Conservation (phyloP, 2,113 vertebrate genomes). For the Perognathus longimembris region DNA sequence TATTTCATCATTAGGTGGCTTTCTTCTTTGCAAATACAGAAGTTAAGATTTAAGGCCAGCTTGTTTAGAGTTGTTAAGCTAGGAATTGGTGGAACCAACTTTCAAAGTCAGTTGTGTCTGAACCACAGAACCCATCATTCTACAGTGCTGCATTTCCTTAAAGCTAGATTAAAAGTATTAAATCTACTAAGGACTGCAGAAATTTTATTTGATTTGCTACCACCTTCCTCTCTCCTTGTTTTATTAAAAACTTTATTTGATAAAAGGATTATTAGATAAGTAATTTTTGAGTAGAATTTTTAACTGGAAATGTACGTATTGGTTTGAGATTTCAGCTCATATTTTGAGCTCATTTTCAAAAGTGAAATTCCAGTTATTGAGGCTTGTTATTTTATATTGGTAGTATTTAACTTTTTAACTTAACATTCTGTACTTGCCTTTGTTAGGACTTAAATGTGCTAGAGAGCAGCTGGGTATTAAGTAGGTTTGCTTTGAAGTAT, state of each 20-base stretch:
- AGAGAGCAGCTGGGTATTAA: neutral
- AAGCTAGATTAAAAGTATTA: neutral
- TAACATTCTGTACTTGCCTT: neutral
- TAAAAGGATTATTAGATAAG: neutral
- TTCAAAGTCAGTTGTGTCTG: neutral
- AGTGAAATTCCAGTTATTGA: neutral
- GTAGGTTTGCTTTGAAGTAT: conserved; percentile 5
- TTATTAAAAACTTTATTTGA: neutral
- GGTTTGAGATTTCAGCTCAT: conserved; percentile 5
- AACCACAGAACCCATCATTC: neutral
- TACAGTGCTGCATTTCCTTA: neutral
- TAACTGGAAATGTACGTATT: neutral
- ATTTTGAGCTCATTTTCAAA: conserved; percentile 54
- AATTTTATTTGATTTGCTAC: neutral
- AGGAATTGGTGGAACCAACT: neutral
- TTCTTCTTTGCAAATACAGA: conserved; percentile 28
- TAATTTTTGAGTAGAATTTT: conserved; percentile 34
- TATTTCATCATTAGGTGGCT: neutral
- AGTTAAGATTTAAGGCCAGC: conserved; percentile 8
- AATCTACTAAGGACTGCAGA: neutral
- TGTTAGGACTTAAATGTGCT: neutral
- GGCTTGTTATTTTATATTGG: conserved; percentile 29
- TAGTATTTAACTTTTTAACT: neutral
- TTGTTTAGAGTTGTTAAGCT: neutral
- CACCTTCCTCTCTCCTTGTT: too few relatives aligned